Conservation (phyloP, 2,888 invertebrate species). For the Aplocera efformata region DNA sequence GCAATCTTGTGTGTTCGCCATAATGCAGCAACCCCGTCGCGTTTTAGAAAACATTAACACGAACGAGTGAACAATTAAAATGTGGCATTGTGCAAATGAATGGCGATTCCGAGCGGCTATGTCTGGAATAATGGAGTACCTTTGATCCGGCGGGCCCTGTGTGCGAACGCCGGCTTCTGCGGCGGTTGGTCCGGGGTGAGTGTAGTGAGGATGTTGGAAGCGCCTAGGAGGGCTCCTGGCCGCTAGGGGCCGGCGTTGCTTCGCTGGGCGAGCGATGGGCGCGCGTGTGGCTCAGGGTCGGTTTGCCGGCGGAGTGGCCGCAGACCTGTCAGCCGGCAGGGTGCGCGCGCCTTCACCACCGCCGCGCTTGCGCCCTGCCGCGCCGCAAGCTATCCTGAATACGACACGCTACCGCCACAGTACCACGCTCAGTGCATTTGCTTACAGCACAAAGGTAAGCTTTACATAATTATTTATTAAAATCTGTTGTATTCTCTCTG, state of each 20-base stretch:
- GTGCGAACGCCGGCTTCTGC: constrained; percentile 70
- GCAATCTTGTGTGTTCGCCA: constrained; percentile 36
- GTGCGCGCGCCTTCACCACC: constrained; percentile 61
- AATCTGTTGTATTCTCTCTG: constrained; percentile 19
- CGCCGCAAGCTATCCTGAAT: constrained; percentile 23
- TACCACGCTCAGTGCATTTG: constrained; percentile 27
- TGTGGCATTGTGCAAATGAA: constrained; percentile 48
- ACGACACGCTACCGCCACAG: constrained; percentile 24
- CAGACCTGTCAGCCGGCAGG: constrained; percentile 46
- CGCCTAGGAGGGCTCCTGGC: constrained; percentile 73
- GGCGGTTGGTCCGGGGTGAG: constrained; percentile 53
- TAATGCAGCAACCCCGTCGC: constrained; percentile 49
- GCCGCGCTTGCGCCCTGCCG: constrained; percentile 61
- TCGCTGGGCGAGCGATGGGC: constrained; percentile 63
- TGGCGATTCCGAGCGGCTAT: constrained; percentile 52
- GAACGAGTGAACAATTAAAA: constrained; percentile 37
- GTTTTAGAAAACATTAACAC: constrained; percentile 25
- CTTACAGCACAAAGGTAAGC: constrained; percentile 37
- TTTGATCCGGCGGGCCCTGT: constrained; percentile 68
- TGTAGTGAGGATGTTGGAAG: constrained; percentile 58
- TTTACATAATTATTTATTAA: constrained; percentile 28
- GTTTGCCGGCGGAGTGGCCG: constrained; percentile 72
- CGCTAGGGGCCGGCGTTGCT: constrained; percentile 77
- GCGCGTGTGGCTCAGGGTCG: constrained; percentile 69
- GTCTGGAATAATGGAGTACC: constrained; percentile 54